Base-by-base conservation (phyloP, 2,888 invertebrate species). In the Ferdinandea cuprea region DNA sequence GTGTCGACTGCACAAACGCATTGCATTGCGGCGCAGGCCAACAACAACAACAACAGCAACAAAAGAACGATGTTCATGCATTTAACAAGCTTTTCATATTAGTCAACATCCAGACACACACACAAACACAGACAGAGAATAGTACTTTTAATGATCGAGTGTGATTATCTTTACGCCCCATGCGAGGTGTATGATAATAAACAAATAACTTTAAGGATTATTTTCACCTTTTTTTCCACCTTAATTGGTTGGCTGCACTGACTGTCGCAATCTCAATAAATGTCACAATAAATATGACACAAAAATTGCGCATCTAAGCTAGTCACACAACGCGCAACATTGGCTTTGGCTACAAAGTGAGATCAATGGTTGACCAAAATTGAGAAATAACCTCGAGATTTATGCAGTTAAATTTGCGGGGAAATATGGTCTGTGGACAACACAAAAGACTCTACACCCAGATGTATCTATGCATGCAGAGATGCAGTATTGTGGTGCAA, bases 341-440 rank as follows among this genome's bases (percentile, higher is more conserved):
- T 25, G 5, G 25, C 25, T 25, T 25, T 25, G 25, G 40, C 40
- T 13, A 9, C 19, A 19, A 17, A 44, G 44, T 21, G 44, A 44
- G 44, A 44, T 44, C 44, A 44, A 44, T 68, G 52, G 56, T 50
- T 61, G 74, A 68, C 68, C 58, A 78, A 73, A 83, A 83, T 83
- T 83, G 72, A 83, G 83, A 83, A 83, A 83, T 78, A 78, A 78
- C 72, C 50, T 15, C 50, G 17, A 50, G 71, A 81, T 77, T 72
- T 71, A 81, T 81, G 65, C 81, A 77, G 71, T 76, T 65, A 42
- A 59, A 48, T 25, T 54, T 59, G 50, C n/a, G 28, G 61, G 40
- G 44, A 42, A 72, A 78, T 78, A 56, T 71, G 63, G 72, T 65
- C 19, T 25, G 13, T 7, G 17, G 28, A 54, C 66, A 73, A 54